Evolutionary conservation across 2,888 invertebrate species (phyloP), one percentile per base, ranked within the genome.

Genomic region (Pseudanteris insignis): DNA sequence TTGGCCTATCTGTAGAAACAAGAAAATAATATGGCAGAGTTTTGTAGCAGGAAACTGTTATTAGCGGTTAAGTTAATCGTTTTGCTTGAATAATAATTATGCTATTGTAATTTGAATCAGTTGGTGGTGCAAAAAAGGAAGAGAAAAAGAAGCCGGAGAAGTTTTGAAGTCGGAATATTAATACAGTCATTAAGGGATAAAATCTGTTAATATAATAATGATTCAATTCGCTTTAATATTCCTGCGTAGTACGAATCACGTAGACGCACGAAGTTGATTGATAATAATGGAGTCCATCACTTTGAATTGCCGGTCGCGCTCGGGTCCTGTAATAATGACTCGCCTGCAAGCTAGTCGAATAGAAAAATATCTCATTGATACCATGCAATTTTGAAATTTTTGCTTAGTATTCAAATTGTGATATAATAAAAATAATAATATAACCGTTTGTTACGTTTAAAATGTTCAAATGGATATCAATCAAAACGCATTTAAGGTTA

Each of bases 181-280:
- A 53, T 47, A 43, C 47, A 43, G 47, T 47, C 47, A 53, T 59
- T 59, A 59, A 36, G 30, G 43, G 38, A 54, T 54, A 54, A 60
- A 60, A 60, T 54, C 60, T 48, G 48, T 53, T 60, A 60, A 54
- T 60, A 54, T 36, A 60, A 54, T 60, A 60, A 61, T 55, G 61
- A 61, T 55, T 61, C 54, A 61, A 61, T 55, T 61, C 40, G 40
- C 38, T 38, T 54, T 54, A 48, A 61, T 61, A 54, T 48, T 54
- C 38, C 53, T 61, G 60, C 60, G 48, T 61, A 38, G 54, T 37
- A 61, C 48, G 54, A 61, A 61, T 61, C 60, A 61, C 54, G 60
- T 43, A 43, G 60, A 48, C 54, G 48, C 48, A 54, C 60, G 54
- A 54, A 43, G 54, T 48, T 54, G 60, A 61, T 61, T 61, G 60